phyloP scores from a whole-genome alignment of 2,797 vertebrate genomes.

The Parauchenoglanis punctatus region DNA sequence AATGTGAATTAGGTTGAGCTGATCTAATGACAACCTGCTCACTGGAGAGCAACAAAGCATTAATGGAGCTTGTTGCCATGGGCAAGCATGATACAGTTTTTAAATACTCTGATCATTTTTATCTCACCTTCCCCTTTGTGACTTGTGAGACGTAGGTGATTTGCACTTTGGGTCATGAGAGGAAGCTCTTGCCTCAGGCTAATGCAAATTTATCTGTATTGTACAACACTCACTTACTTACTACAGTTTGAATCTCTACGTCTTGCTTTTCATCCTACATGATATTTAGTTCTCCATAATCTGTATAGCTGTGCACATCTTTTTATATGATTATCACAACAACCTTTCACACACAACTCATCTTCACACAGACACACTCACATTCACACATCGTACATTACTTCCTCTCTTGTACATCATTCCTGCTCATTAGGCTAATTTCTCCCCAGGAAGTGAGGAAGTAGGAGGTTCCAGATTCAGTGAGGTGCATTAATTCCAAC shows the following conservation, averaged over 20 bases:
- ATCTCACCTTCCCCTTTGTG: neutral
- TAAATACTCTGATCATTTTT: neutral
- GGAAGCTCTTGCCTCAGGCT: neutral
- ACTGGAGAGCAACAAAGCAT: neutral
- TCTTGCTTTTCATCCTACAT: neutral
- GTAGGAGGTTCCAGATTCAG: neutral
- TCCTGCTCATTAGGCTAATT: conserved; percentile 35
- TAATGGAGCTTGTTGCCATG: neutral
- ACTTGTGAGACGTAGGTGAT: neutral
- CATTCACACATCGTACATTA: neutral
- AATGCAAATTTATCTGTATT: neutral
- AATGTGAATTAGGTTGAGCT: neutral
- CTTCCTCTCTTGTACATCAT: conserved; percentile 10
- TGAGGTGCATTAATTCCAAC: conserved; percentile 1
- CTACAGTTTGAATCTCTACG: neutral
- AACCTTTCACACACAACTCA: neutral
- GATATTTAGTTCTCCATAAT: neutral
- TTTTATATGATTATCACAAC: neutral
- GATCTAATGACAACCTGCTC: neutral
- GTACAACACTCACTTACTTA: neutral
- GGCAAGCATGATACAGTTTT: neutral
- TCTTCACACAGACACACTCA: neutral
- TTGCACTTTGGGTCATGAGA: neutral
- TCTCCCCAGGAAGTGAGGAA: neutral
- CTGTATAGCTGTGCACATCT: neutral